Evolutionary conservation across 2,113 vertebrate species (phyloP).

Genomic region (Burhinus bistriatus): DNA sequence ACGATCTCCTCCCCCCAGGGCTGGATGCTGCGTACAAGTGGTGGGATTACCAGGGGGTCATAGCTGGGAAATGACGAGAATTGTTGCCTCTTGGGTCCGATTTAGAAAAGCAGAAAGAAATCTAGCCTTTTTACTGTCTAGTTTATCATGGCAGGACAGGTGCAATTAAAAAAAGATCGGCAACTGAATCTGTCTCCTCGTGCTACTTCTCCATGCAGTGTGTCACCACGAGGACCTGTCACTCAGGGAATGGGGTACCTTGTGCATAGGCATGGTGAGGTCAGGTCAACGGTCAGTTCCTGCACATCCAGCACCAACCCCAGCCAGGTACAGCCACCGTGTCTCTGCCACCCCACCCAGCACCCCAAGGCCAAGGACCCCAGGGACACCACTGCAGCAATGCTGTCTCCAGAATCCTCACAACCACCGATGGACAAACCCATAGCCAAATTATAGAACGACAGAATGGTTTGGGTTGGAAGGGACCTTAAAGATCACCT

Average conservation of each 20-base stretch:
- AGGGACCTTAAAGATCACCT: not conserved
- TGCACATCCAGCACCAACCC: not conserved
- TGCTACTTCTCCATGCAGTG: not conserved
- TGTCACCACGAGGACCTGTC: not conserved
- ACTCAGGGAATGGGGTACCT: not conserved
- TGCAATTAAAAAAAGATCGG: not conserved
- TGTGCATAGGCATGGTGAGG: not conserved
- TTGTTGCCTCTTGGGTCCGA: not conserved
- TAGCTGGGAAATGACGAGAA: not conserved
- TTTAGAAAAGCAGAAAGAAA: slow-evolving; percentile 17
- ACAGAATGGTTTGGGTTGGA: not conserved
- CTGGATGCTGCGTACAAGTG: not conserved
- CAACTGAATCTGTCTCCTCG: not conserved
- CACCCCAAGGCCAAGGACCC: not conserved
- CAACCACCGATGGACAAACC: not conserved
- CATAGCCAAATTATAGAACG: not conserved
- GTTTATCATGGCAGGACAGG: not conserved
- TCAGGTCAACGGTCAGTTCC: not conserved
- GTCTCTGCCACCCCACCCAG: not conserved
- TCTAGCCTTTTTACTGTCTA: not conserved
- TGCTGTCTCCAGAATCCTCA: not conserved
- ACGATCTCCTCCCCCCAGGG: not conserved
- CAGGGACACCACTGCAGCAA: not conserved
- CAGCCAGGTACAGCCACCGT: not conserved
- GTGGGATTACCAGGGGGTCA: not conserved